phyloP scores from a whole-genome alignment of 1,140 invertebrate species.

The Tetranychus urticae region DNA sequence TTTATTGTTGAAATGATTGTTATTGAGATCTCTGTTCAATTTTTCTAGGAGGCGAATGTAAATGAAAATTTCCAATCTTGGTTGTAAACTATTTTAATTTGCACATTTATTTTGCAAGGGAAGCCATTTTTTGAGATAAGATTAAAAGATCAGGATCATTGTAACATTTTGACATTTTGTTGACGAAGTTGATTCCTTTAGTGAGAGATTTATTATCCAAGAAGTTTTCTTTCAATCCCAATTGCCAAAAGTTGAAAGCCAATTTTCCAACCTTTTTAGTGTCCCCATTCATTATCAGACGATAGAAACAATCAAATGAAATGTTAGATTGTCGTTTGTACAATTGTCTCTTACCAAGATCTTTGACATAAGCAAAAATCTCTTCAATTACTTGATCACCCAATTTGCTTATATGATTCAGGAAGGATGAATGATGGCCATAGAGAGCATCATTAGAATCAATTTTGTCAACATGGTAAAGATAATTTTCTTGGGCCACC shows the following conservation, averaged over 20 bases:
- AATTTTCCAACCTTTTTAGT: neutral
- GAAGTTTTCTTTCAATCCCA: neutral
- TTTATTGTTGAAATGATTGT: too few species aligned
- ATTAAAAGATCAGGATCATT: neutral
- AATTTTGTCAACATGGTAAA: slow-evolving; percentile 58
- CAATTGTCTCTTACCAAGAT: neutral
- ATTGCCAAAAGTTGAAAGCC: neutral
- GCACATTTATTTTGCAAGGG: neutral
- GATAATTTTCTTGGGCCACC: slow-evolving; percentile 46
- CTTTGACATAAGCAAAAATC: neutral
- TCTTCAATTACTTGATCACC: neutral
- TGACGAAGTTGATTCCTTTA: neutral
- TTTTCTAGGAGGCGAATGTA: too few species aligned
- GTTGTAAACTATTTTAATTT: too few species aligned
- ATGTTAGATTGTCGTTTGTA: neutral
- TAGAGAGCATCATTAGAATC: slow-evolving; percentile 84
- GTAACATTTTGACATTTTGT: neutral
- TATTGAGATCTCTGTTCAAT: too few species aligned
- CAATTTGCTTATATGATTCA: neutral
- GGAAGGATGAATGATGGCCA: slow-evolving; percentile 22
- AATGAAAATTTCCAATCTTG: too few species aligned
- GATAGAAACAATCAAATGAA: neutral
- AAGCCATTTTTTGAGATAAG: neutral
- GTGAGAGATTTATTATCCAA: neutral
- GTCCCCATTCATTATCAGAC: neutral